Evolutionary conservation across 2,888 invertebrate species (phyloP), one percentile per base, ranked within the genome.

Genomic region (Temnothorax unifasciatus): DNA sequence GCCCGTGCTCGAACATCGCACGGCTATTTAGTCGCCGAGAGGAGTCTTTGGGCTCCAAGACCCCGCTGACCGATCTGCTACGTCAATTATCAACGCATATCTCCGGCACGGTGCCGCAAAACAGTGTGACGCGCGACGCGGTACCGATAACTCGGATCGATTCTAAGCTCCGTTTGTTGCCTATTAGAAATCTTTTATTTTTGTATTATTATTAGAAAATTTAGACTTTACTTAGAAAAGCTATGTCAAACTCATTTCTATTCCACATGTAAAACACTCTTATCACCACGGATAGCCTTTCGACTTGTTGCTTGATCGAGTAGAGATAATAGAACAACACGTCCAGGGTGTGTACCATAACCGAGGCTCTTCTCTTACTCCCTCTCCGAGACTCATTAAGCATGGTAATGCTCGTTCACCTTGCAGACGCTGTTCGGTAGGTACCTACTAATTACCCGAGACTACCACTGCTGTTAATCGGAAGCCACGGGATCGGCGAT

Each of bases 401-500:
- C 90, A 91, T 90, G 91, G 91, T 91, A 90, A 89, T 90, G 89
- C 89, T 88, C 90, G 90, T 90, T 89, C 91, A 89, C 90, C 90
- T 91, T 89, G 92, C 92, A 92, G 92, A 91, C 93, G 93, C 92
- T 88, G 88, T 90, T 90, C 90, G 85, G 87, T 90, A 86, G 89
- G 93, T 93, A 93, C 91, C 91, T 94, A 94, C 94, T 94, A 94
- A 94, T 94, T 94, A 94, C 93, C 91, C 88, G 84, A 66, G 83
- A 85, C 90, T 87, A 89, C 89, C 89, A 86, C 82, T 75, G 84
- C 75, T 86, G 86, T 84, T 84, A 83, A 87, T 85, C 66, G 75
- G 69, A 74, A 84, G 74, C 82, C 85, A 86, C 86, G 47, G 74
- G 85, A 77, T 86, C 71, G 85, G 83, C 74, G 87, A 90, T 89